Evolutionary conservation across 2,113 vertebrate genomes (phyloP), one percentile per base, ranked within the genome.

Genomic region (Catharus fuscescens): DNA sequence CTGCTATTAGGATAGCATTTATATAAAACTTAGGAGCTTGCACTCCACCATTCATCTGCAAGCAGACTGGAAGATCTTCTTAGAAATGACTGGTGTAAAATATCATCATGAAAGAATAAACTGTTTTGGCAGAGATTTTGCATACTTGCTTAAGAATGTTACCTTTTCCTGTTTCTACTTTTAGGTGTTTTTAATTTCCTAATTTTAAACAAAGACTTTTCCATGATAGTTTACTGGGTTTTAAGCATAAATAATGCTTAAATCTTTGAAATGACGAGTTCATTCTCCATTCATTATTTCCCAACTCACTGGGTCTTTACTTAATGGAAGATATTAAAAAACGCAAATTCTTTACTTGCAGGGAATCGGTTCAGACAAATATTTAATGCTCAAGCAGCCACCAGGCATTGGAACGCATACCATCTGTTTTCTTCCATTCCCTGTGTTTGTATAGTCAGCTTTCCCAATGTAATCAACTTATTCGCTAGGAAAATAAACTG

Each of bases 371-470:
- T 96, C 69, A 88, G 72, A 82, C 69, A 88, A 95, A 91, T 86
- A 15, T 91, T 95, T 92, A 90, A 69, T 79, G 76, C 56, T 77
- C 56, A 93, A 92, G 52, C 11, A 95, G 77, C 84, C 79, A 89
- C 69, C 24, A 78, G 81, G 32, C 88, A 14, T 0, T 87, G 71
- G 76, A 93, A 95, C 48, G 8, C 54, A 61, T 61, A n/a, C 77
- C 92, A 94, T 94, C 85, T 96, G 86, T 84, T 96, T 96, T 95
- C 90, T 79, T 80, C 87, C 56, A 90, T 66, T 54, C 34, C 15
- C 34, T 57, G 24, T 87, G 60, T 95, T 96, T 96, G 52, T 74
- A 93, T 72, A 96, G 74, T 36, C 56, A 91, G 60, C n/a, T 93
- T 93, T 92, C 74, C 31, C 23, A 76, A 48, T 21, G 53, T 79